Conservation (phyloP, 2,113 vertebrate genomes). For the Otocyon megalotis region DNA sequence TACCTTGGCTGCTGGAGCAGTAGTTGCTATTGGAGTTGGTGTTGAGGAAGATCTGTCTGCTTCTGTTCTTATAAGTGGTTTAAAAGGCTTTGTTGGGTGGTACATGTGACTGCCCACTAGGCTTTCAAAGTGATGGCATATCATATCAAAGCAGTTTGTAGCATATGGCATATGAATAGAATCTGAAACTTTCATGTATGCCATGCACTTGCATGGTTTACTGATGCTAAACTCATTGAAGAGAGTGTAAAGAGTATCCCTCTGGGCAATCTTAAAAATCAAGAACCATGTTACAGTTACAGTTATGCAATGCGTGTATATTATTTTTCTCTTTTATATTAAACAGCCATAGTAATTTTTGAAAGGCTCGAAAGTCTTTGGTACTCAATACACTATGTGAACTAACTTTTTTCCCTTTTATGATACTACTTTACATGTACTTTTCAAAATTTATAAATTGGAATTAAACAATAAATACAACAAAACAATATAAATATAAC, state of each 20-base stretch:
- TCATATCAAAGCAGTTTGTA: constrained; percentile 9
- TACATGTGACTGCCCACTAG: neutral
- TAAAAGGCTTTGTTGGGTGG: neutral
- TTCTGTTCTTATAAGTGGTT: constrained; percentile 43
- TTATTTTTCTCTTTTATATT: neutral
- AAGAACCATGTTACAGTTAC: neutral
- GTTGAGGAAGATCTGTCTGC: neutral
- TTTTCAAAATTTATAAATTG: constrained; percentile 2
- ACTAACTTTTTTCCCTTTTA: neutral
- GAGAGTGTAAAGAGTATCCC: neutral
- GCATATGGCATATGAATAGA: neutral
- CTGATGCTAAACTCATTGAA: neutral
- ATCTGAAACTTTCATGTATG: neutral
- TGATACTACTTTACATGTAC: neutral
- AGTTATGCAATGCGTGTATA: neutral
- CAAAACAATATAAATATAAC: too few relatives aligned
- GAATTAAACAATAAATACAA: neutral
- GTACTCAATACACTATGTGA: neutral
- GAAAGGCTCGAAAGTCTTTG: constrained; percentile 13
- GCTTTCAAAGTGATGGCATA: neutral
- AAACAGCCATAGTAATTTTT: neutral
- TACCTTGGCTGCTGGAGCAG: neutral
- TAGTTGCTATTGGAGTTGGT: neutral
- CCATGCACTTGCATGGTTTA: constrained; percentile 1
- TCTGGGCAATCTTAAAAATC: neutral